Evolutionary conservation across 2,113 vertebrate species (phyloP).

Genomic region (Megaptera novaeangliae): DNA sequence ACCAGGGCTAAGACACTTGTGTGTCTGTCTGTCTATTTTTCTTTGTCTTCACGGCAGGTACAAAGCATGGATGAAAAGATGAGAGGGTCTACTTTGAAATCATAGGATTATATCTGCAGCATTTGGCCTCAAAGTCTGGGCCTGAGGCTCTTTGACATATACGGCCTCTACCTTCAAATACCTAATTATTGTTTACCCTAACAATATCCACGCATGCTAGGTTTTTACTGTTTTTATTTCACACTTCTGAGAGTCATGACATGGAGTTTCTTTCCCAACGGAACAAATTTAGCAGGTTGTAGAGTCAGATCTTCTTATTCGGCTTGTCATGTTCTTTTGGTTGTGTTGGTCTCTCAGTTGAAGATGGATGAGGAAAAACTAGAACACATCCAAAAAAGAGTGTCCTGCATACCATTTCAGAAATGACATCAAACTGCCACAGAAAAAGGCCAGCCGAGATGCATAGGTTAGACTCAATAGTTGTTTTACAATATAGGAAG

Average conservation of each 20-base stretch:
- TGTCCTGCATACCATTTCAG: background rate
- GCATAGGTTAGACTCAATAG: too few species aligned
- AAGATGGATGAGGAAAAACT: background rate
- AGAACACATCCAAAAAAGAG: background rate
- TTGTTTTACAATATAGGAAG: background rate
- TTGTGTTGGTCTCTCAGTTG: background rate
- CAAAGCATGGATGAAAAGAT: background rate
- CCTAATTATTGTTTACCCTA: background rate
- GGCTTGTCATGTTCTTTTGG: background rate
- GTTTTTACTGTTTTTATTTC: background rate
- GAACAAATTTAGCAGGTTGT: background rate
- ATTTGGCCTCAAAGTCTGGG: background rate
- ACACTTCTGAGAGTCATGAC: background rate
- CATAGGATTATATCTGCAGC: background rate
- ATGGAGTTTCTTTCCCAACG: background rate
- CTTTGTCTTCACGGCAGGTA: background rate
- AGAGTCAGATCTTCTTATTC: too few species aligned
- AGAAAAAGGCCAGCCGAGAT: background rate
- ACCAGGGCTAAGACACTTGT: background rate
- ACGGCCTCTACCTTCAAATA: background rate
- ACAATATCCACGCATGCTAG: fast-evolving
- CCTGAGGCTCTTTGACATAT: background rate
- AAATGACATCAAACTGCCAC: background rate
- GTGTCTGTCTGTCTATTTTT: background rate
- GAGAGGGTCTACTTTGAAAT: too few species aligned